phyloP scores from a whole-genome alignment of 2,113 vertebrate species.

The Pseudorasbora parva region DNA sequence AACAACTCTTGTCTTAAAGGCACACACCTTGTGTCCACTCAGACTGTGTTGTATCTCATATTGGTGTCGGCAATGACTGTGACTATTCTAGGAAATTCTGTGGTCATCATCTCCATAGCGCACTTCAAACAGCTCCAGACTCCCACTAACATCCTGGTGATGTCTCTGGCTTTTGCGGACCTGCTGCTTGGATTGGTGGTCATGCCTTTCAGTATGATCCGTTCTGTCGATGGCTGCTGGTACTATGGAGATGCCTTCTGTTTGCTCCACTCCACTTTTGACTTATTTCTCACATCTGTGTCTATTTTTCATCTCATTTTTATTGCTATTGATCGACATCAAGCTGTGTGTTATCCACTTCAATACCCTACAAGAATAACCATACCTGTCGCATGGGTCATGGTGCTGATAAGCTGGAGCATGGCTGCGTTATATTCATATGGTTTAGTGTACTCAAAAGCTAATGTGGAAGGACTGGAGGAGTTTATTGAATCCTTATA shows the following conservation, averaged over 20 bases:
- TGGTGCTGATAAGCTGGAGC: conserved; percentile 58
- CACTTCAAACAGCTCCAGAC: conserved; percentile 69
- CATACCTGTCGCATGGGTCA: conserved; percentile 50
- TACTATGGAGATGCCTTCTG: conserved; percentile 66
- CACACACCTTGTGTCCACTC: conserved; percentile 49
- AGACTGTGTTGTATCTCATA: conserved; percentile 56
- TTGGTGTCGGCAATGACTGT: conserved; percentile 57
- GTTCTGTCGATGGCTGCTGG: conserved; percentile 65
- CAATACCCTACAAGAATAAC: conserved; percentile 58
- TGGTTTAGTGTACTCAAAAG: conserved; percentile 50
- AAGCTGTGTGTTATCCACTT: conserved; percentile 61
- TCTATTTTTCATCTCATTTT: conserved; percentile 68
- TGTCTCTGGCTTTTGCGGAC: conserved; percentile 68
- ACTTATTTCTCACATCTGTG: conserved; percentile 61
- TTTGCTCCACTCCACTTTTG: conserved; percentile 60
- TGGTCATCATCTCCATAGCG: conserved; percentile 66
- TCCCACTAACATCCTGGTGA: conserved; percentile 66
- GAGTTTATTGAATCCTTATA: conserved; percentile 46
- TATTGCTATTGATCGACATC: conserved; percentile 63
- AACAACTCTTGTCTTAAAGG: conserved; percentile 71
- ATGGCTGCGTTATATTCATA: conserved; percentile 49
- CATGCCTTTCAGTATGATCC: conserved; percentile 65
- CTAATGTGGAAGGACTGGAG: conserved; percentile 52
- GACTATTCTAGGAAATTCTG: conserved; percentile 63
- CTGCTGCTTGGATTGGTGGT: conserved; percentile 61